Evolutionary conservation across 2,888 invertebrate genomes (phyloP).

Genomic region (Tridacna crocea): DNA sequence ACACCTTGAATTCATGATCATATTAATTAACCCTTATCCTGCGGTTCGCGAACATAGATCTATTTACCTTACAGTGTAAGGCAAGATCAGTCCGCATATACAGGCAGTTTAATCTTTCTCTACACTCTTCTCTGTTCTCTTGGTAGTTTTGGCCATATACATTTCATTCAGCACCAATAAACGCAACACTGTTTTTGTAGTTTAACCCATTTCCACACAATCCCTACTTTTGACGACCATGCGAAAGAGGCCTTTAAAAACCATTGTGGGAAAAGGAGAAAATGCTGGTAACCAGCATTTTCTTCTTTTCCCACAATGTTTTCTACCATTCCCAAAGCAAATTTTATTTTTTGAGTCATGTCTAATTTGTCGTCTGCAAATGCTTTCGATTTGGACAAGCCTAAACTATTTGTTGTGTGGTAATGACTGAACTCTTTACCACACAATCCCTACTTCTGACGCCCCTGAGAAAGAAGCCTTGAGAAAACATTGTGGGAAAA

Average conservation of each 20-base stretch:
- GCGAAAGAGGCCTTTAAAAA: background rate
- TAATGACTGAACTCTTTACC: background rate
- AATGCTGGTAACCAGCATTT: background rate
- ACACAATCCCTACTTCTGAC: background rate
- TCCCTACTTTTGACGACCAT: background rate
- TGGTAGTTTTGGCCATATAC: no score
- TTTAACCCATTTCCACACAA: no score
- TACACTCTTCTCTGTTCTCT: no score
- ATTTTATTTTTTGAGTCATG: background rate
- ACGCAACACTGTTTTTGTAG: no score
- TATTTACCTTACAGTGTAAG: no score
- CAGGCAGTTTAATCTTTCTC: no score
- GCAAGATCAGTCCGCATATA: no score
- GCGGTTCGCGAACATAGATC: no score
- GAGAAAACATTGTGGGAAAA: background rate
- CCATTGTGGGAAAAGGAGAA: background rate
- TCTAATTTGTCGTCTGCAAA: background rate
- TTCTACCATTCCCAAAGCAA: background rate
- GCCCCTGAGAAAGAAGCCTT: background rate
- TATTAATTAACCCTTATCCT: no score
- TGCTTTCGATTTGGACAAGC: background rate
- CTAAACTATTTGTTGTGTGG: background rate
- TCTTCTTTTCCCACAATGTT: background rate
- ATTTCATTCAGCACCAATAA: no score
- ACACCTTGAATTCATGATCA: no score